Evolutionary conservation across 2,888 invertebrate genomes (phyloP), one percentile per base, ranked within the genome.

Genomic region (Podotricha telesiphe): DNA sequence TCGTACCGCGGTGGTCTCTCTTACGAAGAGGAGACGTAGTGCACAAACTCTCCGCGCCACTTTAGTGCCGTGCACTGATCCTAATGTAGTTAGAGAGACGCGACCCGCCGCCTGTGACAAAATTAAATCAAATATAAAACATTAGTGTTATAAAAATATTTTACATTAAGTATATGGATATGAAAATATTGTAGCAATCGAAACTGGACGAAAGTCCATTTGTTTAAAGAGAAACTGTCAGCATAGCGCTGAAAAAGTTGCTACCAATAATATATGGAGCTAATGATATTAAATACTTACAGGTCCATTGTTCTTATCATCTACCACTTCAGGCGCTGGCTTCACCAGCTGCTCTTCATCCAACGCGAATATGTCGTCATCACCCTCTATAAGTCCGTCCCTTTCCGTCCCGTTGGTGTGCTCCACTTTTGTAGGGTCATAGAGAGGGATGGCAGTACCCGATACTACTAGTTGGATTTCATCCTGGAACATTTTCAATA

Each of bases 11-110:
- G 98, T 98, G 72, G 97, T 98, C 88, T 99, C 99, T 28, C 99
- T 93, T 73, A 99, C 99, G 83, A 99, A 98, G 89, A 99, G 97
- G 86, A 99, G 97, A 82, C 99, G 97, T 73, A 98, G 71, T 97
- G 74, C 99, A 98, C 79, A 99, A 93, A 82, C 98, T 97, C 74
- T 96, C 94, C 76, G 96, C 96, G 70, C 96, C 95, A 5, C 80
- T 69, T 50, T 76, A 51, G 95, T 96, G 64, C 97, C 97, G 17
- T 97, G 96, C 72, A 98, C 94, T 42, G 95, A 96, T 63, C 96
- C 95, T 15, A 72, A 51, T 89, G 94, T 77, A 1, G 70, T 66
- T 7, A 76, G 72, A 11, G 71, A 65, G 51, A 75, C 76, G 34
- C 69, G 68, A 0, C 72, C 67, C 0, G 81, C 80, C 0, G 71